Base-by-base conservation (phyloP, 2,888 invertebrate genomes). In the Noctua fimbriata region DNA sequence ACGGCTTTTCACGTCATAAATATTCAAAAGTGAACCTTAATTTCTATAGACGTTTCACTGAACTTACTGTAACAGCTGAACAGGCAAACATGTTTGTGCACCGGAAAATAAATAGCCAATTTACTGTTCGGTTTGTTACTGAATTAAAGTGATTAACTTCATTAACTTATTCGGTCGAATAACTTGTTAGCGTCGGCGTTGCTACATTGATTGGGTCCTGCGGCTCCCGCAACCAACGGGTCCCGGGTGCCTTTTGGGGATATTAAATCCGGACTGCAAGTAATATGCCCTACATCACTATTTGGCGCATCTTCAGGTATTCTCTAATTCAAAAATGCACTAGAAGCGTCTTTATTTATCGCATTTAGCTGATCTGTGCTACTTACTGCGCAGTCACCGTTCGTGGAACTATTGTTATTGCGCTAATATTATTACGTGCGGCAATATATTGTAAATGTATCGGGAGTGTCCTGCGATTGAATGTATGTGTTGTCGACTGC, bases 401-500 rank as follows among this genome's bases (percentile, higher is more conserved):
- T n/a, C n/a, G 9, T 58, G 55, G 66, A 41, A 44, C 41, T 18
- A 69, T 52, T 58, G 44, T 60, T 79, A 79, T 24, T 28, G 16
- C 52, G 4, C 21, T 79, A 83, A 77, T 78, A 4, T 78, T 55
- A 63, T 85, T 44, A 28, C 36, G 24, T 7, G 36, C 60, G 52
- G 28, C 52, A 79, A 84, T 44, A 49, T 49, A 69, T 84, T 52
- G 52, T 16, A 32, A 49, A n/a, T 52, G 49, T 66, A 44, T 79
- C 36, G 55, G 24, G 28, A 75, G 47, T 66, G 55, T 66, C 77
- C 41, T 58, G 85, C 79, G 16, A 58, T n/a, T 52, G 44, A 85
- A 80, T 63, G 52, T 84, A 85, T 79, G 85, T 16, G 21, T 16
- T 80, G 85, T 84, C 41, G 21, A 1, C 28, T 58, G 67, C 52